Evolutionary conservation across 2,797 vertebrate species (phyloP), one percentile per base, ranked within the genome.

Genomic region (Phrynocephalus guinanensis): DNA sequence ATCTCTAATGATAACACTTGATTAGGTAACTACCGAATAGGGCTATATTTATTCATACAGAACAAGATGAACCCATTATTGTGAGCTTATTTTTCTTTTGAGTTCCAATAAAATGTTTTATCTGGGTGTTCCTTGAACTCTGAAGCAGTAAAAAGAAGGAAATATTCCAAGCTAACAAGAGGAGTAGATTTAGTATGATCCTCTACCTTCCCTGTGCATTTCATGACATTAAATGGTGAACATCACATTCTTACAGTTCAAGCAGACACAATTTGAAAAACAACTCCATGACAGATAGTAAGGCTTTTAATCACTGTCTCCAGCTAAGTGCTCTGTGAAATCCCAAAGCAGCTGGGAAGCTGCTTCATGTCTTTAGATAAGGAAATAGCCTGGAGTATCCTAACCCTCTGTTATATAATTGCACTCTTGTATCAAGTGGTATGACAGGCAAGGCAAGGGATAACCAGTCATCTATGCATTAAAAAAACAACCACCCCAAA

Each of bases 271-370:
- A 38, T 80, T 86, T 88, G 71, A 87, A 90, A 92, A 90, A 76
- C 85, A 33, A 83, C 56, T 83, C 84, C 73, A 22, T 92, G 85
- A 88, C 82, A 76, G 73, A 70, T 79, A 89, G 78, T 50, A 79
- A 73, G 87, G 66, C 56, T 90, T 92, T 92, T 89, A 68, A 87
- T 91, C 85, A 90, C 63, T 79, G 82, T 33, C 72, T 91, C 76
- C 48, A 38, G 20, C 87, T 84, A 90, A 80, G 76, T 84, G 79
- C 85, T 86, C 48, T 80, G 38, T 86, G 76, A 52, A 38, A 80
- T 85, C 79, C 85, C 85, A 88, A 87, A 89, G 68, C 38, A 87
- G 72, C 88, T 93, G 88, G 78, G 88, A 89, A 52, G 11, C 71
- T 89, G 91, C 67, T 6, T 88, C 1, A 84, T 86, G 70, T 87